Percentiles rank a stretch among this genome's conserved stretches.
These are phyloP conservation scores for Drosophila navojoa DNA, from an alignment of 1,140 invertebrate genomes.

Conservation along the genomic window DNA sequence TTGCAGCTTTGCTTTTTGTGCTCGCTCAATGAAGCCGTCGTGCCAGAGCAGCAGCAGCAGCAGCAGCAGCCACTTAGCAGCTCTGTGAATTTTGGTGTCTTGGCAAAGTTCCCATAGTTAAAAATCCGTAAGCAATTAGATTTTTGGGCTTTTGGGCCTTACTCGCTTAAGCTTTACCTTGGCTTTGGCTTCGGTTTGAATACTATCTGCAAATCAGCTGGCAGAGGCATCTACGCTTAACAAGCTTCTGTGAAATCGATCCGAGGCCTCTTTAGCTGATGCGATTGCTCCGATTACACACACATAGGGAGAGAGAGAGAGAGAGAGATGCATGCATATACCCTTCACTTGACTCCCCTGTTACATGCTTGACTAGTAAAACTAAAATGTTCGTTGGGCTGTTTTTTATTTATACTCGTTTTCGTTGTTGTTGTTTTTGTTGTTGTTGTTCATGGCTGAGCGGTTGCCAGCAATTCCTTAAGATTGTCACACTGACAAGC, in stretches of 20 bases:
- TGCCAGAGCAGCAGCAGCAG: too few species aligned
- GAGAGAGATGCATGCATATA: background rate
- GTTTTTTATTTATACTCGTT: background rate
- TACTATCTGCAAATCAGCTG: constrained; percentile 41
- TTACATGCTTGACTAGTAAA: constrained; percentile 36
- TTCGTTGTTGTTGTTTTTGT: too few species aligned
- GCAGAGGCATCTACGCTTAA: constrained; percentile 27
- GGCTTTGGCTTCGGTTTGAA: background rate
- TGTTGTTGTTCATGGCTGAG: constrained; percentile 33
- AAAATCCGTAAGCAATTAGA: background rate
- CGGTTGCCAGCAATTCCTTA: constrained; percentile 51
- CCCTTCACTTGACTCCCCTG: constrained; percentile 44
- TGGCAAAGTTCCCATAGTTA: background rate
- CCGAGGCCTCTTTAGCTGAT: constrained; percentile 26
- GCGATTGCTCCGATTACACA: constrained; percentile 48
- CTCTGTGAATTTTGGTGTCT: background rate
- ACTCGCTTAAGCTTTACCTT: constrained; percentile 4
- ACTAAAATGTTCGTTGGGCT: constrained; percentile 36
- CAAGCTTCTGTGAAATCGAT: constrained; percentile 58
- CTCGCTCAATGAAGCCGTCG: background rate
- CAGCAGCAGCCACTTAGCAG: background rate
- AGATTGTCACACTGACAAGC: constrained; percentile 57
- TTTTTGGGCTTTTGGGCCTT: background rate
- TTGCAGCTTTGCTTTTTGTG: background rate
- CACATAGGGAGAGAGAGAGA: constrained; percentile 1